Evolutionary conservation across 2,888 invertebrate species (phyloP).

Genomic region (Heteropelma amictum): DNA sequence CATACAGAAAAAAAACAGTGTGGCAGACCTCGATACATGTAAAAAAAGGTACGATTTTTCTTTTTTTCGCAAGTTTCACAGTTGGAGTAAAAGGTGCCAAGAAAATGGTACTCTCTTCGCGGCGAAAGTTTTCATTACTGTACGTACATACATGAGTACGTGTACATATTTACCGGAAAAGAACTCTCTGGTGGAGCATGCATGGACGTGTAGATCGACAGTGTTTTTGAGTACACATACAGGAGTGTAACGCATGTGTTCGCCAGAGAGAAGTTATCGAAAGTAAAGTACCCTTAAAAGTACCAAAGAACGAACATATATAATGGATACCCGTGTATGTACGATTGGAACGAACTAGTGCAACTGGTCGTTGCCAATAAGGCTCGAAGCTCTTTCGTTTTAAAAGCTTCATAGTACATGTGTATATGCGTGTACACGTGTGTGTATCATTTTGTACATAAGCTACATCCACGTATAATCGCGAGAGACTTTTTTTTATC

Average conservation of each 20-base stretch:
- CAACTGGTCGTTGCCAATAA: conserved; percentile 45
- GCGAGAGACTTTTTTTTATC: not conserved
- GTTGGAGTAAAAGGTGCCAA: conserved; percentile 18
- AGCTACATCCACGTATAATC: not conserved
- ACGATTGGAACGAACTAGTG: conserved; percentile 26
- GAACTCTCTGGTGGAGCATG: too few relatives aligned
- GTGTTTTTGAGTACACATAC: not conserved
- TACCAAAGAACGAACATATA: conserved; percentile 12
- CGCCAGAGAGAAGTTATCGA: conserved; percentile 26
- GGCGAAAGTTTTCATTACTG: not conserved
- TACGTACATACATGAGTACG: not conserved
- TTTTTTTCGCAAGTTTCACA: conserved; percentile 16
- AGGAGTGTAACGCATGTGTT: not conserved
- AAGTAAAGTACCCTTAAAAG: conserved; percentile 24
- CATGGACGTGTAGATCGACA: too few relatives aligned
- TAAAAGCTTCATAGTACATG: not conserved
- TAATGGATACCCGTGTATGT: not conserved
- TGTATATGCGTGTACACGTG: not conserved
- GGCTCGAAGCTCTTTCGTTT: conserved; percentile 15
- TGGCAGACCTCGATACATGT: too few relatives aligned
- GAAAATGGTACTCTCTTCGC: conserved; percentile 30
- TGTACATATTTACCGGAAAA: not conserved
- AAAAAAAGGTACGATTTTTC: too few relatives aligned
- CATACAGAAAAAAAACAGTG: too few relatives aligned
- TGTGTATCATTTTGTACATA: not conserved